Base-by-base conservation (phyloP, 1,140 invertebrate genomes). In the Andricus grossulariae region DNA sequence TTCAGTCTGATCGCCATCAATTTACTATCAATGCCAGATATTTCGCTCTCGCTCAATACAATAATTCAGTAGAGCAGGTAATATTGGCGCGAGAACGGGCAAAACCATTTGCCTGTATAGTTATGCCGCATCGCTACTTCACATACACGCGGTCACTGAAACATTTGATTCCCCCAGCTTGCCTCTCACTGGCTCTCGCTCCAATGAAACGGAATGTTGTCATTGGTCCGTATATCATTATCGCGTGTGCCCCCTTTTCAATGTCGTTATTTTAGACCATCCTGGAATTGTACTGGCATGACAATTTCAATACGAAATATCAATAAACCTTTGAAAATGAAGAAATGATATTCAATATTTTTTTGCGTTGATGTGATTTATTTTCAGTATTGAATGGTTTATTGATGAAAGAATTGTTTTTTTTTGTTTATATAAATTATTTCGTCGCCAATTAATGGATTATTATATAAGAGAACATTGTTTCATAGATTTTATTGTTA, bases 51-150 rank as follows among this genome's bases (percentile, higher is more conserved):
- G 86, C 82, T 84, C 84, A 84, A 86, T 84, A 89, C 88, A 88
- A 90, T 90, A 89, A 90, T 89, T 89, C 88, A 89, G 87, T 88
- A 83, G 84, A 88, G 83, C 85, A 86, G 88, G 86, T 89, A 90
- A 90, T 89, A 90, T 89, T 83, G 88, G 85, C 82, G 82, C 83
- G 85, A 87, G 85, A 88, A 88, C 87, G 83, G 85, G 83, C 79
- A 83, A 83, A 45, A 86, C 85, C 88, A 88, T 90, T 90, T 86
- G 86, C 85, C 80, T 86, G 85, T 87, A 83, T 86, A 85, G 86
- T 88, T 88, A 87, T 84, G 83, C 85, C 82, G 87, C 83, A 89
- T 89, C 86, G 84, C 84, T 86, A 86, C 82, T 85, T 82, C 85
- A 82, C 87, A 83, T 83, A 86, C 78, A 80, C 83, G 83, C 73